A percentile compares a stretch with the other conserved stretches of the same genome.
phyloP scores from a whole-genome alignment of 2,113 vertebrate species.

The Lepus timidus region DNA sequence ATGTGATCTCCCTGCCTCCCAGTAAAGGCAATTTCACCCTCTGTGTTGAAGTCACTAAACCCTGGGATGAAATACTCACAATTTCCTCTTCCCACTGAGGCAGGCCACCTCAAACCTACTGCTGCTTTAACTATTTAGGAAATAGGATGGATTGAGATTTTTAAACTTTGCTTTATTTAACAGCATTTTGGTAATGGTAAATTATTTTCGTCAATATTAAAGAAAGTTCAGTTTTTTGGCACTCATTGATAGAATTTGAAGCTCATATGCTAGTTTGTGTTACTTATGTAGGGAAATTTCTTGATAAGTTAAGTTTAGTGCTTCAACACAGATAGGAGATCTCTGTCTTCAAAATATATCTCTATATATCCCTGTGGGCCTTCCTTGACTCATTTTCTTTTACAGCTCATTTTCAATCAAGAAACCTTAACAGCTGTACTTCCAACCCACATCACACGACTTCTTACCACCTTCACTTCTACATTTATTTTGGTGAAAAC shows the following conservation, averaged over 20 bases:
- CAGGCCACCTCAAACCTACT: fast-evolving
- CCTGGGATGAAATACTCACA: background rate
- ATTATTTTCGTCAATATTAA: slow-evolving; percentile 75
- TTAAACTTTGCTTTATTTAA: slow-evolving; percentile 63
- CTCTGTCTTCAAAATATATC: slow-evolving; percentile 13
- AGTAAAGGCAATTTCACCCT: background rate
- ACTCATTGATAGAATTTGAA: slow-evolving; percentile 66
- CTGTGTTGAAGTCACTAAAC: background rate
- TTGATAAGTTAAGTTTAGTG: slow-evolving; percentile 51
- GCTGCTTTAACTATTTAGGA: background rate
- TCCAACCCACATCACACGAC: background rate
- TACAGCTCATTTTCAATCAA: background rate
- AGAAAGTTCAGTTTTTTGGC: slow-evolving; percentile 50
- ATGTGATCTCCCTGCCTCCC: background rate
- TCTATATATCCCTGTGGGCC: fast-evolving
- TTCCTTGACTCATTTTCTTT: background rate
- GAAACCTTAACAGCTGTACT: background rate
- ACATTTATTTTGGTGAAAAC: fast-evolving
- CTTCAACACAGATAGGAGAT: background rate
- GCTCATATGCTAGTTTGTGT: slow-evolving; percentile 72
- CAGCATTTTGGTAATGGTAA: slow-evolving; percentile 63
- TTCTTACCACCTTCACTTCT: background rate
- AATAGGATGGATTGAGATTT: background rate
- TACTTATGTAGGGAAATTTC: slow-evolving; percentile 56
- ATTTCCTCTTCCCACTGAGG: fast-evolving